Evolutionary conservation across 1,140 invertebrate species (phyloP).

Genomic region (Drosophila nigromelanica): DNA sequence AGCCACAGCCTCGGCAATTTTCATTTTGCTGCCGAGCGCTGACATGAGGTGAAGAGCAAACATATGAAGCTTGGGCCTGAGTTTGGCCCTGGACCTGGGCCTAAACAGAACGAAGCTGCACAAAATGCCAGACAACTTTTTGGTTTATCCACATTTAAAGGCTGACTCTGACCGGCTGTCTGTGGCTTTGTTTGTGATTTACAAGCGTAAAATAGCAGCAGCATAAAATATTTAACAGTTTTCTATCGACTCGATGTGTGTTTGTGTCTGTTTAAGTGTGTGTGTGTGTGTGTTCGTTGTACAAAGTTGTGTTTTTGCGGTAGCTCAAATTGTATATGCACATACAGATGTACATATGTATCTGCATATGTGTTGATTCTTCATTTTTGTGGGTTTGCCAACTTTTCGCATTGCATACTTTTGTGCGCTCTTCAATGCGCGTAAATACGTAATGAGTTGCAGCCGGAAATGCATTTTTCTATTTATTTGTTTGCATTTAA

Average conservation of each 20-base stretch:
- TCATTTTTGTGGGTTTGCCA: conserved; percentile 56
- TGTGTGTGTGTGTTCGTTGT: conserved; percentile 27
- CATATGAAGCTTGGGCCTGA: neutral
- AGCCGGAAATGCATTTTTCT: conserved; percentile 35
- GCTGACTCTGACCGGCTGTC: conserved; percentile 37
- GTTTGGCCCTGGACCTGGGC: neutral
- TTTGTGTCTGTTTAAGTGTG: conserved; percentile 13
- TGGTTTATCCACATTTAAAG: conserved; percentile 36
- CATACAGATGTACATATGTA: conserved; percentile 1
- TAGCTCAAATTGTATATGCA: conserved; percentile 34
- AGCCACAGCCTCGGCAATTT: neutral
- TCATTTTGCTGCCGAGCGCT: neutral
- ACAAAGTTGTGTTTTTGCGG: conserved; percentile 48
- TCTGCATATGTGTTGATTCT: conserved; percentile 19
- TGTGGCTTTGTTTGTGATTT: conserved; percentile 72
- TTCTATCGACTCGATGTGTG: conserved; percentile 53
- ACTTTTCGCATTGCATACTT: conserved; percentile 34
- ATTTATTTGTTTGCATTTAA: conserved; percentile 41
- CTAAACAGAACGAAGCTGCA: conserved; percentile 1
- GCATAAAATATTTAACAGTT: conserved; percentile 74
- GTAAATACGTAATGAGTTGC: conserved; percentile 44
- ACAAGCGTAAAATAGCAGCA: conserved; percentile 78
- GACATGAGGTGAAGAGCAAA: neutral
- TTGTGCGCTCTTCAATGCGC: conserved; percentile 34
- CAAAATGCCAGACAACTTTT: conserved; percentile 16